A percentile compares a stretch with the other conserved stretches of the same genome.
Evolutionary conservation across 2,113 vertebrate genomes (phyloP).

Genomic region (Grallaria varia): DNA sequence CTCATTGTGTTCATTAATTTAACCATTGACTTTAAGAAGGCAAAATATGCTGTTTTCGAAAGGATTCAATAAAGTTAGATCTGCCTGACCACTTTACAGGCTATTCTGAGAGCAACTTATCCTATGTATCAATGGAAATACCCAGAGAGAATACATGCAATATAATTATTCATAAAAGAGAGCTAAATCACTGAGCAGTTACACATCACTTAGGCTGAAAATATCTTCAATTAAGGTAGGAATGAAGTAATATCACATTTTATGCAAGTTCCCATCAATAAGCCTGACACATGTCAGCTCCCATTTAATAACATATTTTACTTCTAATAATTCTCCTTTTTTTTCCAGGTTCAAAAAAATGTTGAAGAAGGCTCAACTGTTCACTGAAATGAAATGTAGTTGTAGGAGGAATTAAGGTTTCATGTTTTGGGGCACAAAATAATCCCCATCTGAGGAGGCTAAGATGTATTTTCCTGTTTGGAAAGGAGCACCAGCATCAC

Average conservation of each 20-base stretch:
- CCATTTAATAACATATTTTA: constrained; percentile 64
- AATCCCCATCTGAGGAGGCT: neutral
- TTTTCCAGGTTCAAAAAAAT: constrained; percentile 1
- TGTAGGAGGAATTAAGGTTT: constrained; percentile 5
- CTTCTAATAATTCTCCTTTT: constrained; percentile 40
- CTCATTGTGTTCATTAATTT: constrained; percentile 36
- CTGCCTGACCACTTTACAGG: constrained; percentile 29
- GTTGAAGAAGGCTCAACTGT: neutral
- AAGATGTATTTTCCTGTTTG: neutral
- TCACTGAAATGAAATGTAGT: neutral
- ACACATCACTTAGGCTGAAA: constrained; percentile 66
- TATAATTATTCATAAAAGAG: constrained; percentile 55
- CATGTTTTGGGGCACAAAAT: neutral
- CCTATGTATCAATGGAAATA: constrained; percentile 49
- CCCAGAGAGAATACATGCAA: constrained; percentile 18
- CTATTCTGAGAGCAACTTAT: neutral
- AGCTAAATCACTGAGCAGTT: constrained; percentile 39
- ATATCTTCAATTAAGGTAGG: constrained; percentile 67
- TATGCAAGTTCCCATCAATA: constrained; percentile 63
- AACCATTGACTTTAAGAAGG: neutral
- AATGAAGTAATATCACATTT: constrained; percentile 64
- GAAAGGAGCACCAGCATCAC: neutral
- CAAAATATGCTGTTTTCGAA: neutral
- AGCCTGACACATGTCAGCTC: constrained; percentile 57
- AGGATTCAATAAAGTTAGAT: neutral